Conservation (phyloP, 2,797 vertebrate genomes). For the Arremon brunneinucha region DNA sequence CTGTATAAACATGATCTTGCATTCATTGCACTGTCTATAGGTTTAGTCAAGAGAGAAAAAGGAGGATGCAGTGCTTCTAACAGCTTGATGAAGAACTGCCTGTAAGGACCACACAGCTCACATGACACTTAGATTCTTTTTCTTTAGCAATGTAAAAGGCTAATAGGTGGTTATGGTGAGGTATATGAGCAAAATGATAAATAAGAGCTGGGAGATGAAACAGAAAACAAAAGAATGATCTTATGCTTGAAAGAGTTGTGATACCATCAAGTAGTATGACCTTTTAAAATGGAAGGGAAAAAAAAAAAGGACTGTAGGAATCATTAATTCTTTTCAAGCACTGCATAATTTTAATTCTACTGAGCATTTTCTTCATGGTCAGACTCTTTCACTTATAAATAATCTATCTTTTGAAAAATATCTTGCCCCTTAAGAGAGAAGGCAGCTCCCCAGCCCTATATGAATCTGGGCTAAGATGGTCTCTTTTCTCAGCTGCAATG, state of each 20-base stretch:
- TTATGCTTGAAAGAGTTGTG: background rate
- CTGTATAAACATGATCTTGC: background rate
- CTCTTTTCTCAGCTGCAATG: background rate
- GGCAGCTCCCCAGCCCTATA: background rate
- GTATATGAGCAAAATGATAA: background rate
- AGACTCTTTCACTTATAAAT: background rate
- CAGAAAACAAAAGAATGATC: background rate
- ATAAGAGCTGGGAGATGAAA: background rate
- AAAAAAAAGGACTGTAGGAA: background rate
- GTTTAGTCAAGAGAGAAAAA: background rate
- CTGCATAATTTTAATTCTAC: background rate
- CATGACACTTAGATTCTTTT: background rate
- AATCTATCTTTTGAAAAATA: background rate
- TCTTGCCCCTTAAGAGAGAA: background rate
- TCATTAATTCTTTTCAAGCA: background rate
- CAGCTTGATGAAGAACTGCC: background rate
- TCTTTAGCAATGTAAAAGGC: background rate
- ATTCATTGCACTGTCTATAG: background rate
- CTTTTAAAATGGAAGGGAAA: background rate
- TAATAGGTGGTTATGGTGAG: background rate
- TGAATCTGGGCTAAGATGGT: background rate
- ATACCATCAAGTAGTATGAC: background rate
- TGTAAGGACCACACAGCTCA: background rate
- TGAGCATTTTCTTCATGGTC: background rate
- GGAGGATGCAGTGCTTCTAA: background rate